Evolutionary conservation across 2,797 vertebrate species (phyloP), one percentile per base, ranked within the genome.

Genomic region (Rhodeus uyekii): DNA sequence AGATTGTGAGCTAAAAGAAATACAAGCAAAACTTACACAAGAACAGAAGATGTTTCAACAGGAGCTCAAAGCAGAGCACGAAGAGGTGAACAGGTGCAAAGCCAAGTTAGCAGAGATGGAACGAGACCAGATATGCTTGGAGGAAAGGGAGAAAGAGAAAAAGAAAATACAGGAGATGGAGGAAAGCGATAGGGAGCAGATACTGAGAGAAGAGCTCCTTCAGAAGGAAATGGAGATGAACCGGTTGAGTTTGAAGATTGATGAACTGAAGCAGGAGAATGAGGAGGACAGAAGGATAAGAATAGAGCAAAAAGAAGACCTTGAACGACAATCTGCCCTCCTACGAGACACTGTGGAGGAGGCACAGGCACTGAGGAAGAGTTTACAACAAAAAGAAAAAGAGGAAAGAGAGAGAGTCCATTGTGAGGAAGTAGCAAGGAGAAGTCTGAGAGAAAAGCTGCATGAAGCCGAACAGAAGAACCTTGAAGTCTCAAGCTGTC

Each of bases 391-490:
- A 42, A 86, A 81, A 50, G 89, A 87, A 64, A 86, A 89, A 32
- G 89, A 93, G 74, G 89, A 89, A 73, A 87, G 90, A 24, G 89
- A 91, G 53, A 87, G 87, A 24, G 83, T 93, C 14, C 78, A 55
- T 74, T 85, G 58, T 84, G 86, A 89, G 80, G 69, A 90, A 53
- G 89, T 89, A 22, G 84, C 93, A 48, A 72, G 90, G 27, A 87
- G 84, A 2, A 85, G 68, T 32, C 88, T 92, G 36, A 86, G 32
- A 60, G 85, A 82, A 32, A 83, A 63, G 63, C 60, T 86, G 38
- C 74, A 50, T 19, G 82, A 84, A 55, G 29, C 78, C 2, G 83
- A 88, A 39, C n/a, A 78, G 34, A 58, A 58, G 3, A 78, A 46
- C n/a, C 24, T 46, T 19, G 72, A 79, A 12, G 34, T 86, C 36